Evolutionary conservation across 2,797 vertebrate species (phyloP).

Genomic region (Alosa sapidissima): DNA sequence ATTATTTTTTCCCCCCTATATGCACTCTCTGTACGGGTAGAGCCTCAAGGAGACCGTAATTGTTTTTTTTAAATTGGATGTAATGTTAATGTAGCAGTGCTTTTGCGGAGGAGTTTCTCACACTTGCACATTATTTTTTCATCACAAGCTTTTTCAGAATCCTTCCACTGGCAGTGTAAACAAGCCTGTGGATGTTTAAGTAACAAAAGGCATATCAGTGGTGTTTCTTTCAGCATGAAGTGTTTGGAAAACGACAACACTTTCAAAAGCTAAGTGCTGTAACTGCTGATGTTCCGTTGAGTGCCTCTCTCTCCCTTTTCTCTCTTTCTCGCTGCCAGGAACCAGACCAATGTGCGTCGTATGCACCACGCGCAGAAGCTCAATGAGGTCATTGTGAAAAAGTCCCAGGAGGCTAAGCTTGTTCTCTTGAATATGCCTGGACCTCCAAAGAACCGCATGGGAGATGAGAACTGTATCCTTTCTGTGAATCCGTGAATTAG

Average conservation of each 20-base stretch:
- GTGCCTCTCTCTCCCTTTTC: background rate
- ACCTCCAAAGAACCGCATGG: constrained; percentile 90
- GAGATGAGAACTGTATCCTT: constrained; percentile 98
- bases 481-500: no score
- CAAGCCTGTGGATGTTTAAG: background rate
- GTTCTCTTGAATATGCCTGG: constrained; percentile 98
- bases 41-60: background rate
- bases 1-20: background rate
- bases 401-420: constrained; percentile 92
- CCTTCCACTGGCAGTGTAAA: background rate
- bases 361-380: constrained; percentile 97
- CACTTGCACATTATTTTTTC: background rate
- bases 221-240: background rate
- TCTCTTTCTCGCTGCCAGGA: constrained; percentile 70
- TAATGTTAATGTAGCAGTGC: background rate
- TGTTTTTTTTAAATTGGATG: constrained; percentile 6
- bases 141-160: background rate
- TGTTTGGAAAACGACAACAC: background rate
- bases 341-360: constrained; percentile 88
- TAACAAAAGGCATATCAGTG: background rate
- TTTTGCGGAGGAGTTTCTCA: background rate
- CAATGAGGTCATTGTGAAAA: constrained; percentile 92
- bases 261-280: background rate
- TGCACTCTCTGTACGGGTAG: background rate
- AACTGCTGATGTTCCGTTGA: background rate